These are phyloP conservation scores for Acleris sparsana DNA, from an alignment of 2,888 invertebrate species.

Conservation along the genomic window DNA sequence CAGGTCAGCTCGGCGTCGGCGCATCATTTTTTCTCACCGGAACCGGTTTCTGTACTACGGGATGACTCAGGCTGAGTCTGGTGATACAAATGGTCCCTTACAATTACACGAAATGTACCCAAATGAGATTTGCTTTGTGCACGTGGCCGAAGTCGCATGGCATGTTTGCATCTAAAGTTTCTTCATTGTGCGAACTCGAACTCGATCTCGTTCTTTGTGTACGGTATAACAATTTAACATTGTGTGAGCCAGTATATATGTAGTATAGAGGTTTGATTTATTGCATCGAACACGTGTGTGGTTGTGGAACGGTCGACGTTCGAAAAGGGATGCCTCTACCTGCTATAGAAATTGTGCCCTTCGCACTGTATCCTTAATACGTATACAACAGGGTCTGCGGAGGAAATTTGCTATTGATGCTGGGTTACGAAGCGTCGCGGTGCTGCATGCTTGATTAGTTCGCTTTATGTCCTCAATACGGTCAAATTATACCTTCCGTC, in stretches of 20 bases:
- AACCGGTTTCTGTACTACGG: slow-evolving; percentile 74
- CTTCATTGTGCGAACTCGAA: slow-evolving; percentile 29
- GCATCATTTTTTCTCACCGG: slow-evolving; percentile 62
- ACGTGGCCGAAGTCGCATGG: slow-evolving; percentile 5
- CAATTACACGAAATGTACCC: slow-evolving; percentile 29
- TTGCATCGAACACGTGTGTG: slow-evolving; percentile 70
- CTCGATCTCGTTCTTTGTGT: slow-evolving; percentile 31
- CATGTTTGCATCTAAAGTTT: slow-evolving; percentile 30
- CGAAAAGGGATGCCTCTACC: slow-evolving; percentile 74
- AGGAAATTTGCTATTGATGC: slow-evolving; percentile 62
- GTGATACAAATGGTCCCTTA: slow-evolving; percentile 36
- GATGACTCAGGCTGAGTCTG: slow-evolving; percentile 65
- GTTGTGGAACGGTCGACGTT: slow-evolving; percentile 52
- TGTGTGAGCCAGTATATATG: slow-evolving; percentile 46
- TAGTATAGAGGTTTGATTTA: slow-evolving; percentile 60
- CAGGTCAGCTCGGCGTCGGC: slow-evolving; percentile 69
- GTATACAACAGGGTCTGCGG: slow-evolving; percentile 67
- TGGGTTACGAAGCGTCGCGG: slow-evolving; percentile 49
- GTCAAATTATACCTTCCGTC: background rate
- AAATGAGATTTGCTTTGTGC: slow-evolving; percentile 27
- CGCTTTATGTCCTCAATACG: slow-evolving; percentile 31
- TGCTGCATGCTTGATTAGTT: slow-evolving; percentile 60
- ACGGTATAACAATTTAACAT: slow-evolving; percentile 40
- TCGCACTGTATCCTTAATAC: slow-evolving; percentile 47
- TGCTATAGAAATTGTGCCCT: slow-evolving; percentile 66